Conservation (phyloP, 1,140 invertebrate genomes). For the Drosophila erecta region DNA sequence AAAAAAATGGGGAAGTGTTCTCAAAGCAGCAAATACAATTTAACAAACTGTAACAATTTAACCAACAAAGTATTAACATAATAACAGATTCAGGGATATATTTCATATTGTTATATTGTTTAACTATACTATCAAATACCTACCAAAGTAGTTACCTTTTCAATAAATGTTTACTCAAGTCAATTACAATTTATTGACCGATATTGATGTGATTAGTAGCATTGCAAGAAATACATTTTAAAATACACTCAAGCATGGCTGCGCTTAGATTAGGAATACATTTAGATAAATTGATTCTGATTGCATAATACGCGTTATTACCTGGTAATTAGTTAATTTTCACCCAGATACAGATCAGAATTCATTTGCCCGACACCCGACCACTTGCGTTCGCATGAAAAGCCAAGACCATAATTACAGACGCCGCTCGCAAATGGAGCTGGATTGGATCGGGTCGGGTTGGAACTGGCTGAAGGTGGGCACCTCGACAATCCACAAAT, state of each 20-base stretch:
- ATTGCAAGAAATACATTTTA: neutral
- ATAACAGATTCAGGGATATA: no score
- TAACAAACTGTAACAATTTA: no score
- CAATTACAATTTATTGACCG: neutral
- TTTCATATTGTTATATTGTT: neutral
- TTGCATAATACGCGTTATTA: slow-evolving; percentile 52
- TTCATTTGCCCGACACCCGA: slow-evolving; percentile 15
- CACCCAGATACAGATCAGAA: slow-evolving; percentile 19
- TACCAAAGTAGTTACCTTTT: neutral
- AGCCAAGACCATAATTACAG: slow-evolving; percentile 55
- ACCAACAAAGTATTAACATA: no score
- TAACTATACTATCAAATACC: no score
- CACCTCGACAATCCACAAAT: slow-evolving; percentile 41
- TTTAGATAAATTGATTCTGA: slow-evolving; percentile 49
- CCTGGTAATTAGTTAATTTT: slow-evolving; percentile 52
- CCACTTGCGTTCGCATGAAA: slow-evolving; percentile 12
- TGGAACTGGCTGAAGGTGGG: slow-evolving; percentile 34
- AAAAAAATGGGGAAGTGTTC: neutral
- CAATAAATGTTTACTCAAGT: neutral
- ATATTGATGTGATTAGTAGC: neutral
- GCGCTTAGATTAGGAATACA: slow-evolving; percentile 29
- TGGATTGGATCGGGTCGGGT: slow-evolving; percentile 33
- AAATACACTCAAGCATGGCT: slow-evolving; percentile 1
- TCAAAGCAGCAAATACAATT: no score
- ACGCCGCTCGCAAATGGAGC: slow-evolving; percentile 55